Evolutionary conservation across 2,888 invertebrate species (phyloP).

Genomic region (Selenia dentaria): DNA sequence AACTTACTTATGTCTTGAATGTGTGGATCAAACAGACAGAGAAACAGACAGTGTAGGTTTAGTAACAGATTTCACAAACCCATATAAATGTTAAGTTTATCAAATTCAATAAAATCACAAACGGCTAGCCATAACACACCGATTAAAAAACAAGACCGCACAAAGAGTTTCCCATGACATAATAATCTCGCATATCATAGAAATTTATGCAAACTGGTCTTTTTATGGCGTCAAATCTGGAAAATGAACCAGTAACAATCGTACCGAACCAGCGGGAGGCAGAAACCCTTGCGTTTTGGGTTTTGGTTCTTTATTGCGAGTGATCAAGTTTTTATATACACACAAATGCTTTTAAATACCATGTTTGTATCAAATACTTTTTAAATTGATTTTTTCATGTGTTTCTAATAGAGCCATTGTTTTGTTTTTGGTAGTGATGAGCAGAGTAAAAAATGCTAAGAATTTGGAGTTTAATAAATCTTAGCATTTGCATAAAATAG

Average conservation of each 20-base stretch:
- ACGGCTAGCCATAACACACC: too few species aligned
- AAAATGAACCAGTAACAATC: slow-evolving; percentile 35
- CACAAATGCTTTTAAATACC: slow-evolving; percentile 11
- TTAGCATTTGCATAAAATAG: neutral
- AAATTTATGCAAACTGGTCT: slow-evolving; percentile 65
- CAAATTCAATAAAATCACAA: too few species aligned
- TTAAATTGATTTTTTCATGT: slow-evolving; percentile 32
- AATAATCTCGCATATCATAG: slow-evolving; percentile 46
- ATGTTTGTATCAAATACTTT: slow-evolving; percentile 4
- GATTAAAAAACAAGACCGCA: slow-evolving; percentile 50
- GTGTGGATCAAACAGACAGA: too few species aligned
- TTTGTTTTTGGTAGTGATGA: slow-evolving; percentile 37
- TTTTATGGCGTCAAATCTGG: slow-evolving; percentile 48
- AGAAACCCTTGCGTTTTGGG: slow-evolving; percentile 30
- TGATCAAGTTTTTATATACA: slow-evolving; percentile 19
- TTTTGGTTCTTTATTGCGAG: slow-evolving; percentile 26
- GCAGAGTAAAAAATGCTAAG: slow-evolving; percentile 31
- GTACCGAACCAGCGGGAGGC: slow-evolving; percentile 40
- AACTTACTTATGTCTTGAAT: too few species aligned
- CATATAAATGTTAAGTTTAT: too few species aligned
- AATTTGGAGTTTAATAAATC: slow-evolving; percentile 16
- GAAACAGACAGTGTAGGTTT: too few species aligned
- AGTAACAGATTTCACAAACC: too few species aligned
- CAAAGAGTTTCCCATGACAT: slow-evolving; percentile 58
- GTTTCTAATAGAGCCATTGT: slow-evolving; percentile 44